Base-by-base conservation (phyloP, 1,140 invertebrate species). In the Parapsyche elsis region DNA sequence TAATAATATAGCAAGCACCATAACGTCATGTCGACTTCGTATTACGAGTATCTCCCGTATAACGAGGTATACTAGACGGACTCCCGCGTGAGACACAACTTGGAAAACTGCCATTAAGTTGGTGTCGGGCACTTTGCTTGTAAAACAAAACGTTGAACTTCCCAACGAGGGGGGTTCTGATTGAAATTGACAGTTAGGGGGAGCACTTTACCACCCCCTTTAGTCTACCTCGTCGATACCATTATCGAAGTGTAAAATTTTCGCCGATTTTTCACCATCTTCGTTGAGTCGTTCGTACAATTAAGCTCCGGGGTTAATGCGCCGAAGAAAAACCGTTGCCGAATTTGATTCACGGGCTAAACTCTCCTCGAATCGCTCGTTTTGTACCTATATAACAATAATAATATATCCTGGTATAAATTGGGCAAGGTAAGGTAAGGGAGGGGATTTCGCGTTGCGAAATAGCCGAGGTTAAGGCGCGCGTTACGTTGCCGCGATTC, bases 111-210 rank as follows among this genome's bases (percentile, higher is more conserved):
- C 57, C 16, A 61, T 61, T 61, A 61, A 61, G n/a, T 61, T 16
- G 57, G 14, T 19, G 21, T 61, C 7, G 57, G 21, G 57, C 21
- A 61, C 57, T 61, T 19, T 9, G 57, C 57, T 61, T 61, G 57
- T 61, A 61, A 61, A 61, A 61, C 57, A 61, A 61, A 61, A 61
- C 57, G 57, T 21, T 61, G 16, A 61, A 61, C 57, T 61, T 61
- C 16, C 14, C 1, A 21, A 61, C 9, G 57, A 19, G 16, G 16
- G 57, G 16, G 57, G 21, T 16, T 9, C 9, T 21, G 57, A 61
- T 61, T 61, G 57, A 61, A 61, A 61, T 61, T 61, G 57, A 21
- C 57, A 61, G 57, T 19, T 9, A 16, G 57, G 30, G 7, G 7
- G 30, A 38, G 30, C 30, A 38, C 30, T 38, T n/a, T 38, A 38